Evolutionary conservation across 2,888 invertebrate species (phyloP), one percentile per base, ranked within the genome.

Genomic region (Macrosoma leucophasiata): DNA sequence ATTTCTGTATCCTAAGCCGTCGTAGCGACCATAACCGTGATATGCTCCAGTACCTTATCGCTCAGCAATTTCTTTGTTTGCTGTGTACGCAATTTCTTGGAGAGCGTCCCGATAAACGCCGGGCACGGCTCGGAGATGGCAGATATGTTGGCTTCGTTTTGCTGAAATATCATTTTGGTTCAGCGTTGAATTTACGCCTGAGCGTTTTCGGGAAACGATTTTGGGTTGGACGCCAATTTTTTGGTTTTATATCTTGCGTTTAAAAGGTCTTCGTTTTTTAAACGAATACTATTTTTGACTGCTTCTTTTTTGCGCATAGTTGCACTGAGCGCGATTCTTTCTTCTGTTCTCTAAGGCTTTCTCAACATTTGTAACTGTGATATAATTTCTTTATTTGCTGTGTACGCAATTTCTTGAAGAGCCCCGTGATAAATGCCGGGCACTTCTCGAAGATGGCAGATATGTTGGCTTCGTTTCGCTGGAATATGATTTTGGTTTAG

Each of bases 51-150:
- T 59, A 56, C 55, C 63, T 73, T 77, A 78, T 78, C 75, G 57
- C 56, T 61, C 60, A 62, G 72, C 68, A 69, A 72, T 79, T 70
- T 72, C 75, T 76, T 77, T 79, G 78, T 81, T 75, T 73, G 72
- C 62, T 53, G 62, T 66, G 65, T 70, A 70, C 75, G 73, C 75
- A 73, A 76, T 76, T 74, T 74, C 75, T 70, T 62, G 70, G 71
- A 72, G 63, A 65, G 70, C 58, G 54, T 48, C 57, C 46, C 57
- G 72, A 77, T 75, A 76, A 76, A 67, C 62, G 64, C 55, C 57
- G 55, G n/a, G 59, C 55, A 64, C 60, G 58, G 57, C 43, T 58
- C 48, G 51, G 55, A 68, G 74, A 73, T 73, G 67, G 58, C 58
- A 72, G 77, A 76, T 77, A 78, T 65, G 62, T 61, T 47, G 46